phyloP scores from a whole-genome alignment of 2,888 invertebrate genomes.

The Leptopilina drosophilae region DNA sequence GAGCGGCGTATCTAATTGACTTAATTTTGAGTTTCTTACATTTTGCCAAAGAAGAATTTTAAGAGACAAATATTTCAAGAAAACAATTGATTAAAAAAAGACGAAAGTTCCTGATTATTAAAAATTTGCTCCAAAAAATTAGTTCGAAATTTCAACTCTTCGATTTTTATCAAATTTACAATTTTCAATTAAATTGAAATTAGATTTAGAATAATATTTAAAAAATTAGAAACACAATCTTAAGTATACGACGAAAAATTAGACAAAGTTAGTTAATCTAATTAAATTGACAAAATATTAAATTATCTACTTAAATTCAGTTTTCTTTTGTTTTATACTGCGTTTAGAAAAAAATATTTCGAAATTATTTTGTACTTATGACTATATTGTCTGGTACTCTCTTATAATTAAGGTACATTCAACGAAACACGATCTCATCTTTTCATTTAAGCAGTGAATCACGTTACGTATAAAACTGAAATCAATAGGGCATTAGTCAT shows the following conservation, averaged over 20 bases:
- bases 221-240: too few species aligned
- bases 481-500: conserved; percentile 9
- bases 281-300: too few species aligned
- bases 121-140: background rate
- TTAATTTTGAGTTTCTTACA: conserved; percentile 87
- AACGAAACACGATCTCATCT: background rate
- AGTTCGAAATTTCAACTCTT: too few species aligned
- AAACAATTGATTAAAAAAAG: background rate
- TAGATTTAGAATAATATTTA: too few species aligned
- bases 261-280: too few species aligned
- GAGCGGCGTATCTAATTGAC: conserved; percentile 89
- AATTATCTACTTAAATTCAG: too few species aligned
- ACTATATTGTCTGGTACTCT: background rate
- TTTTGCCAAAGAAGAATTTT: conserved; percentile 83
- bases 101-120: background rate
- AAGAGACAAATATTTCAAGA: conserved; percentile 34
- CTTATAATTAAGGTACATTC: conserved; percentile 21
- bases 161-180: too few species aligned
- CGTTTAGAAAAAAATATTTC: background rate
- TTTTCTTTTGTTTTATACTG: background rate
- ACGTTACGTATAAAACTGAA: background rate
- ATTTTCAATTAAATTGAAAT: too few species aligned
- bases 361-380: background rate
- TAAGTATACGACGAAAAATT: too few species aligned
- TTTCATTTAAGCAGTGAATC: conserved; percentile 16